Base-by-base conservation (phyloP, 2,888 invertebrate genomes). In the Caenorhabditis macrosperma region DNA sequence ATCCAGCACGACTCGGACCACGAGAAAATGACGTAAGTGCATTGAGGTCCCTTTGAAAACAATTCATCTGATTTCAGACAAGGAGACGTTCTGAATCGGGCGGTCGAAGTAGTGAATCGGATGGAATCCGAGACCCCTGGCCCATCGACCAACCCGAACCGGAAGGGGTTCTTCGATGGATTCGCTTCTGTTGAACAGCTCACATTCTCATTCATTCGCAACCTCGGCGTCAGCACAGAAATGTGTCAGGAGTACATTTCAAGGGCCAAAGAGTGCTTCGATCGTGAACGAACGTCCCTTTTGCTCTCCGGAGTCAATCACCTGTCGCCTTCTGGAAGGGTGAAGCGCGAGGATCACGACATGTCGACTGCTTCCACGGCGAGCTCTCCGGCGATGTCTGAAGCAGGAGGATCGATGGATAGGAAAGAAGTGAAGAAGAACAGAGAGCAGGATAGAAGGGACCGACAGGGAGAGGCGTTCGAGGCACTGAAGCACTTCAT, bases 161-260 rank as follows among this genome's bases (percentile, higher is more conserved):
- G 75, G 26, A 69, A 75, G 22, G 79, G 79, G 60, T 80, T 80
- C 72, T 66, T 66, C 28, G 75, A 80, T 50, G 79, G 79, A 52
- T 80, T 60, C 64, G 28, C 50, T 5, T 28, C 46, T 7, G 35
- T 71, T 33, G 75, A 80, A 30, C 44, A 7, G 6, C 54, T 60
- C 46, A 60, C 61, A 7, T 60, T 44, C 22, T 33, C 63, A 0
- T 80, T 75, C 61, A 64, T 79, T 59, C 63, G 55, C 30, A 57
- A 57, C 4, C 69, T 77, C 20, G 77, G 77, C 28, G 38, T 69
- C 28, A 63, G 28, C 24, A 1, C 77, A 12, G 59, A 55, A n/a
- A 57, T 77, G 17, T 69, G 77, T 50, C 48, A 78, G 3, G 78
- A 78, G 1, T 78, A 38, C 30, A 20, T 66, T 15, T 60, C 52